phyloP scores from a whole-genome alignment of 2,888 invertebrate species.

The Chaitophorus viminalis region DNA sequence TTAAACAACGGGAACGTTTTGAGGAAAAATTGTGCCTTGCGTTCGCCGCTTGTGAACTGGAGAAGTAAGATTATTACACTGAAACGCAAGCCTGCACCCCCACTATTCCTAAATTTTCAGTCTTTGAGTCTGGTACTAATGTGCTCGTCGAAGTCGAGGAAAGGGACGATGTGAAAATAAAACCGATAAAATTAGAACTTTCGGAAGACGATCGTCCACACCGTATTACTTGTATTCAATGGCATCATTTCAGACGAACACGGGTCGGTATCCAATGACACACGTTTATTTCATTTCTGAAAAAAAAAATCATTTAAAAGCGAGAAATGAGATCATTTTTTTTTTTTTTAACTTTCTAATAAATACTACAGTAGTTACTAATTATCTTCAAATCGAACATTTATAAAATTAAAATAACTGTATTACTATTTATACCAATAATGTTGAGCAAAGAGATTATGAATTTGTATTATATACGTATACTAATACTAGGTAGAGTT shows the following conservation, averaged over 20 bases:
- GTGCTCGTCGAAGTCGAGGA: conserved; percentile 22
- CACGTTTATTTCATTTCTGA: background rate
- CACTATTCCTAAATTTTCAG: conserved; percentile 50
- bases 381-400: too few species aligned
- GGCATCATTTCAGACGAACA: conserved; percentile 20
- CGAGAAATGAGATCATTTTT: background rate
- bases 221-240: background rate
- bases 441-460: too few species aligned
- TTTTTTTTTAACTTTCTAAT: too few species aligned
- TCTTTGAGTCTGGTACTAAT: conserved; percentile 20
- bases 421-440: too few species aligned
- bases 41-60: conserved; percentile 54
- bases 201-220: conserved; percentile 52
- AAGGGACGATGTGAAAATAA: conserved; percentile 61
- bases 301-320: background rate
- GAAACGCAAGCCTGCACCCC: conserved; percentile 43
- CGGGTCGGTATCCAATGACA: conserved; percentile 31
- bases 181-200: conserved; percentile 62
- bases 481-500: too few species aligned
- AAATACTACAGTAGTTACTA: too few species aligned
- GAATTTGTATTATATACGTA: too few species aligned
- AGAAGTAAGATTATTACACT: conserved; percentile 38
- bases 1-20: conserved; percentile 30
- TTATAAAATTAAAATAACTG: too few species aligned
- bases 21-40: conserved; percentile 16